Conservation (phyloP, 2,113 vertebrate genomes). For the Rhinolophus sinicus region DNA sequence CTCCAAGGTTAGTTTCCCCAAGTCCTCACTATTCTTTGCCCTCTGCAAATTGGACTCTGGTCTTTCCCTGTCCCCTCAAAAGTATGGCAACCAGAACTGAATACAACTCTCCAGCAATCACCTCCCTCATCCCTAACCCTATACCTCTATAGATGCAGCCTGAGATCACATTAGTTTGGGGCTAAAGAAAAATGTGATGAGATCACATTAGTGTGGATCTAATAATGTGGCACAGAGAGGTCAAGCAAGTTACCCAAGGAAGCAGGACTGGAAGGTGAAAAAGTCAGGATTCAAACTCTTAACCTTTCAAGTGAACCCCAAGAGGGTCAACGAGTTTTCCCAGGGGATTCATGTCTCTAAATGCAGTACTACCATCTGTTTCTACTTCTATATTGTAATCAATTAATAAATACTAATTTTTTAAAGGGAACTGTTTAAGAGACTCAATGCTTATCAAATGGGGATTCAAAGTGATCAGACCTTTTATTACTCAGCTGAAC, state of each 20-base stretch:
- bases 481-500: not conserved
- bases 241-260: not conserved
- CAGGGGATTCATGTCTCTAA: not conserved
- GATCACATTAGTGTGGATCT: not conserved
- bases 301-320: not conserved
- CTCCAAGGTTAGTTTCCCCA: not conserved
- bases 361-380: not conserved
- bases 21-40: not conserved
- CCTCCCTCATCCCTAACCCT: not conserved
- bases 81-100: not conserved
- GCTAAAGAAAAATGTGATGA: not conserved
- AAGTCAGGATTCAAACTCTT: not conserved
- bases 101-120: not conserved
- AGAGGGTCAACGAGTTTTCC: not conserved
- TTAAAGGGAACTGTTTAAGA: not conserved
- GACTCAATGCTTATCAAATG: not conserved
- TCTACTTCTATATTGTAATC: constrained; percentile 26
- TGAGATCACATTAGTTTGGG: not conserved
- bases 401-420: not conserved
- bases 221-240: not conserved
- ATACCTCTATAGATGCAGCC: not conserved
- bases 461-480: not conserved
- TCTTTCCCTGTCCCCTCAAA: not conserved
- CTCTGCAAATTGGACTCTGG: not conserved
- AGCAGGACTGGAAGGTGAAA: not conserved